These are phyloP conservation scores for Cheilosia soror DNA, from an alignment of 2,888 invertebrate genomes.

Conservation along the genomic window DNA sequence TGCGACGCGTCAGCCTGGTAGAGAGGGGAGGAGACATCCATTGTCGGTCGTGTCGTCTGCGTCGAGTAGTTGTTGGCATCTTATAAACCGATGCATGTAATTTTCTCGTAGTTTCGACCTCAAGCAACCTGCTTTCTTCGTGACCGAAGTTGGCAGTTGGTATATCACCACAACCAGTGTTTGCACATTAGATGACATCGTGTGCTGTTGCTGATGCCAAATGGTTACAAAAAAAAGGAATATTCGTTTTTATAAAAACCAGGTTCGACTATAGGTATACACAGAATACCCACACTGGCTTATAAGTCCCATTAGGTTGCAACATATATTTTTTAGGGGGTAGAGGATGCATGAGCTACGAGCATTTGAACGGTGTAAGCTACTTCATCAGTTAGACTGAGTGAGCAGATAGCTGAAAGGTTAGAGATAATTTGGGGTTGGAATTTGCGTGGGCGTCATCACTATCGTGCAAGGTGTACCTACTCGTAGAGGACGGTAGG, in stretches of 20 bases:
- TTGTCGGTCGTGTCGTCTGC: neutral
- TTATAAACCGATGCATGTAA: neutral
- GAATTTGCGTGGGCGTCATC: neutral
- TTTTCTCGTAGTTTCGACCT: slow-evolving; percentile 46
- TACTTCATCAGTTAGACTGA: too few species aligned
- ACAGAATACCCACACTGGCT: too few species aligned
- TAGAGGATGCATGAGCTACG: too few species aligned
- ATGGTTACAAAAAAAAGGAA: neutral
- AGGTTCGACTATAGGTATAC: slow-evolving; percentile 1
- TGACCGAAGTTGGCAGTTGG: slow-evolving; percentile 42
- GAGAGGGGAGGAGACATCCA: neutral
- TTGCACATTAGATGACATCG: slow-evolving; percentile 12
- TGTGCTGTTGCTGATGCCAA: slow-evolving; percentile 19
- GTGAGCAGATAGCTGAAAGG: too few species aligned
- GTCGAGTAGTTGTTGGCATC: neutral
- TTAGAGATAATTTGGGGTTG: too few species aligned
- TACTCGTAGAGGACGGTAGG: too few species aligned
- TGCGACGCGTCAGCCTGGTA: slow-evolving; percentile 4
- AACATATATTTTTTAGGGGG: too few species aligned
- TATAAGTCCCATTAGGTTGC: too few species aligned
- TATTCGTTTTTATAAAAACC: slow-evolving; percentile 1
- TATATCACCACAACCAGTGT: slow-evolving; percentile 12
- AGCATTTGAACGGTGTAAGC: too few species aligned
- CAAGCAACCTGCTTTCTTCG: slow-evolving; percentile 56
- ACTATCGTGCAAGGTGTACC: neutral